Base-by-base conservation (phyloP, 1,140 invertebrate species). In the Drosophila kanapiae region DNA sequence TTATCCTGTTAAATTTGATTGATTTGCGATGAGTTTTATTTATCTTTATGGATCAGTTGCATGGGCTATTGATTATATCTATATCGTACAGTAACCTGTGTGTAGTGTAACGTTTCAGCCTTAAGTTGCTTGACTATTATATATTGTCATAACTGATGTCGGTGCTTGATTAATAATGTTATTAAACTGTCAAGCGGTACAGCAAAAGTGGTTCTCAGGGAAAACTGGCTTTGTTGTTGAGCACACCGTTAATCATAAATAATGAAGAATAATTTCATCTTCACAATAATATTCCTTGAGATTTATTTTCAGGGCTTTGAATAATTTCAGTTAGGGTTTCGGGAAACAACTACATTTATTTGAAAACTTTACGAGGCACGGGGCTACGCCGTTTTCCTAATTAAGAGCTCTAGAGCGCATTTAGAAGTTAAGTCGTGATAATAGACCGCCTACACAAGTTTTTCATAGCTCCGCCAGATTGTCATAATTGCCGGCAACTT, bases 151-250 rank as follows among this genome's bases (percentile, higher is more conserved):
- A 70, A 43, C 61, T n/a, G 31, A 42, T n/a, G 37, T 27, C 18
- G 31, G 29, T 31, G 60, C 18, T 65, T 69, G 65, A 69, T 67
- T 51, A 67, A 67, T 45, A 64, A 64, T 53, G n/a, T 51, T 67
- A 65, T 67, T 67, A 67, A 65, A 53, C 33, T 70, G 61, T 67
- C 67, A 54, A 43, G 31, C 29, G 13, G n/a, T 45, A 33, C 13
- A 9, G 33, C 33, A 37, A 53, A 65, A 37, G 67, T 51, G 11
- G 38, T 67, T 70, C 62, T 70, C 67, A 67, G 33, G 61, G 61
- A 43, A 37, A 69, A 69, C 65, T 14, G 65, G 45, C 18, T 51
- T 67, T 14, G 10, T 31, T 31, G 51, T 31, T 63, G 16, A 23
- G 33, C 18, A 35, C 59, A 37, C 16, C 31, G 64, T 67, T 18